These are phyloP conservation scores for Aleiodes sp. DNA, from an alignment of 1,140 invertebrate species.

Conservation along the genomic window DNA sequence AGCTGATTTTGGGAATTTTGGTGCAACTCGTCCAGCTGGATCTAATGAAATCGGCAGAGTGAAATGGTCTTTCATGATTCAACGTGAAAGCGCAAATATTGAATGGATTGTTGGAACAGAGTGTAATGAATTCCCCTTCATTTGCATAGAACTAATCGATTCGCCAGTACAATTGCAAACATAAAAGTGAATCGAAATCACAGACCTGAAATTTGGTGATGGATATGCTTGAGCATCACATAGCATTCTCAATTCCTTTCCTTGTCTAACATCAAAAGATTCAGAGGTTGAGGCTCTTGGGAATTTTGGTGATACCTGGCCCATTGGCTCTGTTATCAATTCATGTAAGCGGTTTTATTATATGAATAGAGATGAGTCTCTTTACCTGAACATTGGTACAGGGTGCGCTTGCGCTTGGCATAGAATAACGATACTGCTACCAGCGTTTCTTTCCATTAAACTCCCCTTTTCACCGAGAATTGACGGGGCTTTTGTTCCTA, in stretches of 20 bases:
- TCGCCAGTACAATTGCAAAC: neutral
- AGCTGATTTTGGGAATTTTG: slow-evolving; percentile 62
- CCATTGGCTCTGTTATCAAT: slow-evolving; percentile 67
- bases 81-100: too few relatives aligned
- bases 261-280: slow-evolving; percentile 43
- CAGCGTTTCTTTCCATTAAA: slow-evolving; percentile 48
- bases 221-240: slow-evolving; percentile 77
- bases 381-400: slow-evolving; percentile 71
- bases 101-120: too few relatives aligned
- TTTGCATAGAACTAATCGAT: neutral
- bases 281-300: slow-evolving; percentile 58
- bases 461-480: slow-evolving; percentile 55
- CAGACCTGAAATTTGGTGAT: slow-evolving; percentile 75
- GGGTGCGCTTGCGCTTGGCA: slow-evolving; percentile 75
- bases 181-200: neutral
- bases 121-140: too few relatives aligned
- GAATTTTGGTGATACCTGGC: slow-evolving; percentile 71
- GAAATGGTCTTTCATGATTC: too few relatives aligned
- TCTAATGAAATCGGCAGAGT: too few relatives aligned
- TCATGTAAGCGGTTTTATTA: too few relatives aligned
- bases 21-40: slow-evolving; percentile 60
- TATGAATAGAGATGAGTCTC: too few relatives aligned
- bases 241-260: slow-evolving; percentile 63
- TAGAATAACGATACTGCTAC: slow-evolving; percentile 67
- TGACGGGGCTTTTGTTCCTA: slow-evolving; percentile 50